These are phyloP conservation scores for Tethea ocularis DNA, from an alignment of 2,888 invertebrate species.

Conservation along the genomic window DNA sequence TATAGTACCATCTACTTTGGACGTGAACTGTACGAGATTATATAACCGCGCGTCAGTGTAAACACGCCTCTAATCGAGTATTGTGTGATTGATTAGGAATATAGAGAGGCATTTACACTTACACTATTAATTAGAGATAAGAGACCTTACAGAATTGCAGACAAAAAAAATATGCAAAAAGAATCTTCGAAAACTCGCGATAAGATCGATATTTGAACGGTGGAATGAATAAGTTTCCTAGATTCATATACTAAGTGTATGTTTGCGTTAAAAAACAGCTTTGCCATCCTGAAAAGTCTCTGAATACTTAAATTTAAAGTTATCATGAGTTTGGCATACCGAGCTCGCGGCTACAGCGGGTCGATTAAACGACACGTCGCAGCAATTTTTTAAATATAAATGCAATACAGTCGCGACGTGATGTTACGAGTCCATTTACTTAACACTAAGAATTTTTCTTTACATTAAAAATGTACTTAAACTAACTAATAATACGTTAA, in stretches of 20 bases:
- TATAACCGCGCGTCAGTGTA: not conserved
- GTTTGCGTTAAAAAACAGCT: not conserved
- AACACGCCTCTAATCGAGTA: not conserved
- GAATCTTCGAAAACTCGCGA: not conserved
- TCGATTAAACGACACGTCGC: no score
- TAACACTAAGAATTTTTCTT: not conserved
- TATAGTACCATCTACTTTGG: no score
- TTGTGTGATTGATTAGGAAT: slow-evolving; percentile 4
- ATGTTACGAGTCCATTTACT: slow-evolving; percentile 25
- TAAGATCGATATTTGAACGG: not conserved
- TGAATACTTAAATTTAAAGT: slow-evolving; percentile 12
- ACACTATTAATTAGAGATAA: not conserved
- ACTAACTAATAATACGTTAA: slow-evolving; percentile 9
- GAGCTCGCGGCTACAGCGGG: slow-evolving; percentile 20
- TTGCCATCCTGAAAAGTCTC: not conserved
- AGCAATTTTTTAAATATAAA: slow-evolving; percentile 55
- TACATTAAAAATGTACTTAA: not conserved
- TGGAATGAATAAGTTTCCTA: not conserved
- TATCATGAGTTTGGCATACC: slow-evolving; percentile 31
- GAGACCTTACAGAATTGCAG: not conserved
- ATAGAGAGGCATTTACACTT: slow-evolving; percentile 1
- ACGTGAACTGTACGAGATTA: no score
- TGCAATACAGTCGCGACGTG: slow-evolving; percentile 65
- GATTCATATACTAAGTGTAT: not conserved
- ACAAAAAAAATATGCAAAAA: not conserved